Conservation (phyloP, 2,888 invertebrate genomes). For the Tromatobia lineatoria region DNA sequence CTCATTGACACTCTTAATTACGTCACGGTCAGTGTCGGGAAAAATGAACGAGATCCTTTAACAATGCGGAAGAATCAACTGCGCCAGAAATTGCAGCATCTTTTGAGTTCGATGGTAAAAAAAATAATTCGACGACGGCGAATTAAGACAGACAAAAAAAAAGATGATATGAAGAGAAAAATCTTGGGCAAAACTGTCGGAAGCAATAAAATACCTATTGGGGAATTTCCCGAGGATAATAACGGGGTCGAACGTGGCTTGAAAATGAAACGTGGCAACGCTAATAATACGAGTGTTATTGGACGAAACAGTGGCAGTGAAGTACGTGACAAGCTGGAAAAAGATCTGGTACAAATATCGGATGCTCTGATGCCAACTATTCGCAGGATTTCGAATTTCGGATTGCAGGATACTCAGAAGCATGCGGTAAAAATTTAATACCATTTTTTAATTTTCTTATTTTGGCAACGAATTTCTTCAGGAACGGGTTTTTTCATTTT, state of each 20-base stretch:
- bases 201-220: constrained; percentile 30
- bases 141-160: constrained; percentile 7
- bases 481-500: too few species aligned
- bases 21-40: background rate
- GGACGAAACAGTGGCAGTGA: background rate
- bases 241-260: background rate
- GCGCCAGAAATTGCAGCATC: constrained; percentile 44
- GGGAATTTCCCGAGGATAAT: constrained; percentile 30
- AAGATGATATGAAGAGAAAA: background rate
- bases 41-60: background rate
- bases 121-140: constrained; percentile 46
- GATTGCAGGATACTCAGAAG: constrained; percentile 12
- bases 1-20: background rate
- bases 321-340: constrained; percentile 4
- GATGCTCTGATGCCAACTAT: constrained; percentile 16
- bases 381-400: constrained; percentile 2
- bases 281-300: constrained; percentile 12
- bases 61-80: constrained; percentile 15
- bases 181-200: background rate
- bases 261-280: background rate
- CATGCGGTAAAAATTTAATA: background rate
- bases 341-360: constrained; percentile 35
- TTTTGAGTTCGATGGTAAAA: constrained; percentile 49
- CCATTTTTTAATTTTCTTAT: background rate
- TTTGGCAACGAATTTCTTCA: too few species aligned